These are phyloP conservation scores for Baccha elongata DNA, from an alignment of 2,888 invertebrate species.

Conservation along the genomic window DNA sequence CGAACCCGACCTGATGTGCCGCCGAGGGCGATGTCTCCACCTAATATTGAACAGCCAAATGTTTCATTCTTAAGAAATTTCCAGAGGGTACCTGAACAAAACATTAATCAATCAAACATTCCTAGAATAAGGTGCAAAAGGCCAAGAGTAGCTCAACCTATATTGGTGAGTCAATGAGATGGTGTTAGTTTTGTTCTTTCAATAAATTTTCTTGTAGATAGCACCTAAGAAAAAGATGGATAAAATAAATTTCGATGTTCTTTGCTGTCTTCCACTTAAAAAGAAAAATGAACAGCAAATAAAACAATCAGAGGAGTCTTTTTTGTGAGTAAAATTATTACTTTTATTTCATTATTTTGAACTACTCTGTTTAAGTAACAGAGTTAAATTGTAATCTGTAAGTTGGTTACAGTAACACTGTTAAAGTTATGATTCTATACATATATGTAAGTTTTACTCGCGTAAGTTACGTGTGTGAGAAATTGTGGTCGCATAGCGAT, in stretches of 20 bases:
- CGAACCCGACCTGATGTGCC: not conserved
- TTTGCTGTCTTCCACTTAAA: not conserved
- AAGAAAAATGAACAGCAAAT: not conserved
- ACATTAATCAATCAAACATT: not conserved
- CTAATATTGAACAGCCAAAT: not conserved
- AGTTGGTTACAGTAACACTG: not conserved
- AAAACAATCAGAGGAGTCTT: conserved; percentile 14
- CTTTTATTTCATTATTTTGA: too few species aligned
- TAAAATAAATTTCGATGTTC: conserved; percentile 2
- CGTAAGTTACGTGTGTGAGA: too few species aligned
- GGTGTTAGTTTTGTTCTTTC: not conserved
- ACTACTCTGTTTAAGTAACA: too few species aligned
- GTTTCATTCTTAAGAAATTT: conserved; percentile 14
- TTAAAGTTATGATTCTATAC: too few species aligned
- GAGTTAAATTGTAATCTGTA: not conserved
- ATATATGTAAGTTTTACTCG: too few species aligned
- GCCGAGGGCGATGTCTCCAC: not conserved
- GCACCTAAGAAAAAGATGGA: conserved; percentile 13
- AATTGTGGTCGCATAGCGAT: too few species aligned
- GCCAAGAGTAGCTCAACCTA: not conserved
- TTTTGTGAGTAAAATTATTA: conserved; percentile 30
- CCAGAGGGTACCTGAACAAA: not conserved
- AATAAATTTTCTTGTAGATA: not conserved
- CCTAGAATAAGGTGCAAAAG: not conserved
- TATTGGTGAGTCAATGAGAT: not conserved